Evolutionary conservation across 2,113 vertebrate species (phyloP).

Genomic region (Enhydra lutris): DNA sequence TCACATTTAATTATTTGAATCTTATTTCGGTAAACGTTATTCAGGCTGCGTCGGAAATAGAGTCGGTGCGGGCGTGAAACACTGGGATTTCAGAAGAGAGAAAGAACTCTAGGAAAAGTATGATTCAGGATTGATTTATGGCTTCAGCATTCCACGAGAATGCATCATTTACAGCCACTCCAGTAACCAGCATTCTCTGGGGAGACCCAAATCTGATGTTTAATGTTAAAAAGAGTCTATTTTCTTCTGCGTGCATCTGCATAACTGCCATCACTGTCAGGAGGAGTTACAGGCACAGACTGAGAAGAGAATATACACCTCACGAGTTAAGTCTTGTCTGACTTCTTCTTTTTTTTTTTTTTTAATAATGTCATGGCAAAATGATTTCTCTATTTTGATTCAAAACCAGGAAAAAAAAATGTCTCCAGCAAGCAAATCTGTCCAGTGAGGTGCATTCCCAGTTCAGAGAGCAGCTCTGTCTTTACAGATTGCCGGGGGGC

Average conservation of each 20-base stretch:
- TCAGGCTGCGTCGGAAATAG: conserved; percentile 75
- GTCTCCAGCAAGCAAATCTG: background rate
- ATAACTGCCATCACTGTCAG: background rate
- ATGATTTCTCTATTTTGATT: conserved; percentile 29
- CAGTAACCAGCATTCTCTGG: background rate
- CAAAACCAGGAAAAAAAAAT: background rate
- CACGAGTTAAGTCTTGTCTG: conserved; percentile 28
- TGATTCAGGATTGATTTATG: conserved; percentile 62
- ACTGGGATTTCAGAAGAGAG: conserved; percentile 35
- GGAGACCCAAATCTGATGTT: conserved; percentile 60
- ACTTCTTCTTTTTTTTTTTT: conserved; percentile 32
- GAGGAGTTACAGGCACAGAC: conserved; percentile 32
- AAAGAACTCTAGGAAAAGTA: conserved; percentile 54
- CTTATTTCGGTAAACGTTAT: conserved; percentile 76
- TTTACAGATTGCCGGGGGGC: conserved; percentile 73
- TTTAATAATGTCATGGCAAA: conserved; percentile 78
- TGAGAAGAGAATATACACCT: conserved; percentile 24
- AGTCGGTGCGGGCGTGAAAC: background rate
- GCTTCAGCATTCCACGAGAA: conserved; percentile 63
- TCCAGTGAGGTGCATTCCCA: background rate
- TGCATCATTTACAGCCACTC: conserved; percentile 48
- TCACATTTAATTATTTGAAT: conserved; percentile 82
- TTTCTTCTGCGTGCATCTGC: conserved; percentile 58
- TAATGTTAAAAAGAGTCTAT: conserved; percentile 72
- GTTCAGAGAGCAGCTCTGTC: conserved; percentile 35